phyloP scores from a whole-genome alignment of 1,140 invertebrate species.

The Phortica variegata region DNA sequence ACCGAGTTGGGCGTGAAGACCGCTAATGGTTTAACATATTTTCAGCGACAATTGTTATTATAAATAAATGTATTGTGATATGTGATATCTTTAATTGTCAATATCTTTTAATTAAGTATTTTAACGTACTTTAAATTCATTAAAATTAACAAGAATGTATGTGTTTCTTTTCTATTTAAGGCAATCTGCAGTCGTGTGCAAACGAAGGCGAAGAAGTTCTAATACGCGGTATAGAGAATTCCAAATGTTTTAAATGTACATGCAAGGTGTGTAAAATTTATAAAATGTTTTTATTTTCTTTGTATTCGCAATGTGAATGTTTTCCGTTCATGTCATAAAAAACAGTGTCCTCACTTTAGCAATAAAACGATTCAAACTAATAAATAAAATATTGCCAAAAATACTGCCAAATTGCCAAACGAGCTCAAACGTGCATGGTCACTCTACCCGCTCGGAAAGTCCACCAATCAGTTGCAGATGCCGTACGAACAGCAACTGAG shows the following conservation, averaged over 20 bases:
- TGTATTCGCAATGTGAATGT: conserved; percentile 12
- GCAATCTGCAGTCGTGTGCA: conserved; percentile 41
- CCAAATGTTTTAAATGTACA: conserved; percentile 48
- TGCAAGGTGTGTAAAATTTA: conserved; percentile 38
- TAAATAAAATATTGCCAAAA: conserved; percentile 26
- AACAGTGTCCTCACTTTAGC: not conserved
- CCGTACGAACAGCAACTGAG: too few relatives aligned
- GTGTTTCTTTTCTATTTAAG: conserved; percentile 24
- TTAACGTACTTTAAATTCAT: too few relatives aligned
- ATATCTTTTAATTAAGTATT: too few relatives aligned
- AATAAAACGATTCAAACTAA: conserved; percentile 8
- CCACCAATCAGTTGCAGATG: too few relatives aligned
- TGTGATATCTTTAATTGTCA: too few relatives aligned
- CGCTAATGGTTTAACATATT: too few relatives aligned
- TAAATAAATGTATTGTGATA: too few relatives aligned
- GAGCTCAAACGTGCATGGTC: too few relatives aligned
- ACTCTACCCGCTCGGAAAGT: too few relatives aligned
- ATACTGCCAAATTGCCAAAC: conserved; percentile 12
- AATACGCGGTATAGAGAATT: conserved; percentile 28
- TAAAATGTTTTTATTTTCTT: not conserved
- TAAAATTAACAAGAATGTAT: too few relatives aligned
- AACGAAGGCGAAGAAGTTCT: conserved; percentile 48
- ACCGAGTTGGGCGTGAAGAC: too few relatives aligned
- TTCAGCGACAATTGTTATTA: too few relatives aligned
- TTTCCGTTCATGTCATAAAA: not conserved